phyloP scores from a whole-genome alignment of 1,140 invertebrate species.

The Micrasema longulum region DNA sequence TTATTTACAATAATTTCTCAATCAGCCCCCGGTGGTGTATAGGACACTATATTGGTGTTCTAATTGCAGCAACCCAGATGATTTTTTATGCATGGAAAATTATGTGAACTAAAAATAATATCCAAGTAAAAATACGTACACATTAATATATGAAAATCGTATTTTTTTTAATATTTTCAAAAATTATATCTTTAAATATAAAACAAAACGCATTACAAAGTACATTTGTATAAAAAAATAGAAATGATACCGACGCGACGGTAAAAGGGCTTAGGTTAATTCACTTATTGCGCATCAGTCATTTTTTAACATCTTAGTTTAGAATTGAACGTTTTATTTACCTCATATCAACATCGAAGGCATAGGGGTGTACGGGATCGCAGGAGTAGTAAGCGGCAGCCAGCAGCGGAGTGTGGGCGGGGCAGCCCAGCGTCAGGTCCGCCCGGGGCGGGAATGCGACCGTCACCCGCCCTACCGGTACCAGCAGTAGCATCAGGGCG shows the following conservation, averaged over 20 bases:
- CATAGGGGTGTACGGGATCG: conserved; percentile 61
- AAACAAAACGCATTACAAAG: no score
- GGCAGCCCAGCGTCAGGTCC: conserved; percentile 71
- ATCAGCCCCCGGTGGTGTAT: no score
- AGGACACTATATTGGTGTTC: no score
- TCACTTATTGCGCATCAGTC: not conserved
- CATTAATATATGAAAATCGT: no score
- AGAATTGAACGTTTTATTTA: conserved; percentile 40
- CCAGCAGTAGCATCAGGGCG: conserved; percentile 75
- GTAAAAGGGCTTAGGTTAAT: not conserved
- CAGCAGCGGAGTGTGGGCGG: conserved; percentile 55
- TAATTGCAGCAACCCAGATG: no score
- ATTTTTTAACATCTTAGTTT: not conserved
- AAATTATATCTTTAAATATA: not conserved
- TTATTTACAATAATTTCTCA: no score
- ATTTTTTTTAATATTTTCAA: no score
- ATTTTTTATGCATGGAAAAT: no score
- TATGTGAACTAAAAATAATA: no score
- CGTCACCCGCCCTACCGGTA: conserved; percentile 78
- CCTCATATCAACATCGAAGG: conserved; percentile 64
- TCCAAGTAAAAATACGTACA: no score
- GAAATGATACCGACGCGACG: not conserved
- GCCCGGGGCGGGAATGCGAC: conserved; percentile 72
- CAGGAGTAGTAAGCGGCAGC: conserved; percentile 70
- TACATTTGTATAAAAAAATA: no score